Base-by-base conservation (phyloP, 2,888 invertebrate species). In the Ditula angustiorana region DNA sequence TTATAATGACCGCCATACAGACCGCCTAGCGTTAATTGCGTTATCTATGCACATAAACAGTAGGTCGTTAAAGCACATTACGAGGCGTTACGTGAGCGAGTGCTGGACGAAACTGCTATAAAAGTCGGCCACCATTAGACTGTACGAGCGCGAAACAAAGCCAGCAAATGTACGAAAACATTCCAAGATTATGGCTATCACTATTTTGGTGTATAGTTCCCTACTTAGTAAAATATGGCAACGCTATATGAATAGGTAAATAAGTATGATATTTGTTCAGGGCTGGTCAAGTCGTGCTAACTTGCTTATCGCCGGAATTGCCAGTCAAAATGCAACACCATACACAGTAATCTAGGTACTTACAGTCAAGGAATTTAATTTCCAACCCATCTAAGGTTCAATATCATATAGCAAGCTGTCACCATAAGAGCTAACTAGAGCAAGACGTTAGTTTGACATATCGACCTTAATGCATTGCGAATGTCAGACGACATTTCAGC, bases 31-130 rank as follows among this genome's bases (percentile, higher is more conserved):
- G 63, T 64, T 72, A 73, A 75, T 75, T 74, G 66, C 66, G 56
- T 65, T 67, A 67, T 65, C 63, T 66, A 71, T 67, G 71, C 68
- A 71, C 71, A 71, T 69, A 81, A 76, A 77, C 76, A 79, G 74
- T 72, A 71, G 79, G 78, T 76, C 78, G 82, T 84, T 85, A 83
- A 75, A 74, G 73, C 74, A 73, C 76, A 82, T 81, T 79, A 79
- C 71, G 75, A 76, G 73, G 76, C 75, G 73, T 76, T 74, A 74
- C 71, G 68, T 56, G 66, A 58, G 65, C 56, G 66, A 69, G 70
- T 66, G 72, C 72, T 72, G 72, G 77, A 81, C 82, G 77, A 80
- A 82, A 82, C 82, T 82, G 80, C 72, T 81, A 80, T 78, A 82
- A 81, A 82, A 81, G 72, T 70, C 70, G 67, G 74, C 75, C 75